Evolutionary conservation across 2,888 invertebrate genomes (phyloP), one percentile per base, ranked within the genome.

Genomic region (Xylocampa areola): DNA sequence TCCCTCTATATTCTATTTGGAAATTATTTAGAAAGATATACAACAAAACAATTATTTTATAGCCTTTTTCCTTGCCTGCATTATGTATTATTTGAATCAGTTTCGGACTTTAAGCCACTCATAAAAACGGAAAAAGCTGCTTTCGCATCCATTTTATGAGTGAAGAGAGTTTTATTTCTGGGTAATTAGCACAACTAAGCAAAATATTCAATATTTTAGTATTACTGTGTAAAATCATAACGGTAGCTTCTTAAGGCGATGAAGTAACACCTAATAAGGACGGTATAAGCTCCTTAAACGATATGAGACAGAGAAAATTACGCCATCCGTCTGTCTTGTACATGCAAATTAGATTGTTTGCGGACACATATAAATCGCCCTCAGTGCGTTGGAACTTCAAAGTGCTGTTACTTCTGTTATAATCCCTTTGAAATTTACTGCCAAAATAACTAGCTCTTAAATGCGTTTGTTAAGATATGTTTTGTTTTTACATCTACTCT

Each of bases 291-390:
- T 77, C 77, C 76, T 81, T 80, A 82, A 71, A 80, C 78, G 78
- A 82, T 80, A 80, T 78, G 84, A 80, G 83, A 80, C 80, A 64
- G 78, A 78, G 84, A 84, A 83, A 86, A 87, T 86, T 86, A 85
- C 82, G 67, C 79, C 82, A 87, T 87, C 80, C 81, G 82, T 86
- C 86, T 85, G 76, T 78, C 76, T 77, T 80, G 79, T 75, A 82
- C 81, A 85, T 84, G 84, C 85, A 86, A 87, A 87, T 87, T 86
- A 86, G 84, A 87, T 83, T 85, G 85, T 81, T 86, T 86, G 86
- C 78, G 84, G 84, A 80, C 82, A 79, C 77, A 74, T 83, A 85
- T 86, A 87, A 85, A 85, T 87, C 83, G 81, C 76, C 71, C 76
- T 72, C 71, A 75, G 76, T 79, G 76, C 68, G 76, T 75, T 64